phyloP scores from a whole-genome alignment of 2,888 invertebrate genomes.

The Papilio gigon region DNA sequence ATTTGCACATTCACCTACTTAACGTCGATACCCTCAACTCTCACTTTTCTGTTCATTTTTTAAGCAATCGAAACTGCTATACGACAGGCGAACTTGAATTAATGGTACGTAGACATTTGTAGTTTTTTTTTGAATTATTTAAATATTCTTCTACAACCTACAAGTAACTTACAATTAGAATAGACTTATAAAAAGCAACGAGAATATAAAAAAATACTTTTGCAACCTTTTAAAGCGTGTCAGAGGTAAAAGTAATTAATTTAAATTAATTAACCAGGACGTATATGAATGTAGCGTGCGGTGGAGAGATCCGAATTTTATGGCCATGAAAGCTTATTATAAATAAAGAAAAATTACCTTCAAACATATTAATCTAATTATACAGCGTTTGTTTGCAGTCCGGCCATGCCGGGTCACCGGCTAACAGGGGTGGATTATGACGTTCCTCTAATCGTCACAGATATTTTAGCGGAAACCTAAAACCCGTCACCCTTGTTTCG shows the following conservation, averaged over 20 bases:
- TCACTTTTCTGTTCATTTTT: background rate
- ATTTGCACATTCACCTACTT: conserved; percentile 30
- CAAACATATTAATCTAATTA: conserved; percentile 61
- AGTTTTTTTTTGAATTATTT: background rate
- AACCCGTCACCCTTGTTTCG: conserved; percentile 66
- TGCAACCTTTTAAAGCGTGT: background rate
- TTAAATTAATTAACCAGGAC: background rate
- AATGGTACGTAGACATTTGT: background rate
- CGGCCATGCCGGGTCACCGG: conserved; percentile 49
- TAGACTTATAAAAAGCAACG: too few species aligned
- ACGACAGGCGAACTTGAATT: background rate
- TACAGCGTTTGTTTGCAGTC: conserved; percentile 56
- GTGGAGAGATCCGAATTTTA: background rate
- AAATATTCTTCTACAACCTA: background rate
- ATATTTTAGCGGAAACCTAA: conserved; percentile 58
- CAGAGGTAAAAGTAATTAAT: background rate
- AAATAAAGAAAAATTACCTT: conserved; percentile 37
- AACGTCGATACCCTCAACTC: background rate
- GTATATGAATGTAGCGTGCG: background rate
- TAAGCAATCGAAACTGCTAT: too few species aligned
- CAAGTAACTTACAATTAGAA: too few species aligned
- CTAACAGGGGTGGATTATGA: conserved; percentile 74
- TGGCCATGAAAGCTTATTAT: conserved; percentile 32
- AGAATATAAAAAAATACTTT: background rate
- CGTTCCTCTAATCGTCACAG: conserved; percentile 75